Percentiles rank a stretch among this genome's conserved stretches.
These are phyloP conservation scores for Drosophila kepulauana DNA, from an alignment of 1,140 invertebrate species.

Conservation along the genomic window DNA sequence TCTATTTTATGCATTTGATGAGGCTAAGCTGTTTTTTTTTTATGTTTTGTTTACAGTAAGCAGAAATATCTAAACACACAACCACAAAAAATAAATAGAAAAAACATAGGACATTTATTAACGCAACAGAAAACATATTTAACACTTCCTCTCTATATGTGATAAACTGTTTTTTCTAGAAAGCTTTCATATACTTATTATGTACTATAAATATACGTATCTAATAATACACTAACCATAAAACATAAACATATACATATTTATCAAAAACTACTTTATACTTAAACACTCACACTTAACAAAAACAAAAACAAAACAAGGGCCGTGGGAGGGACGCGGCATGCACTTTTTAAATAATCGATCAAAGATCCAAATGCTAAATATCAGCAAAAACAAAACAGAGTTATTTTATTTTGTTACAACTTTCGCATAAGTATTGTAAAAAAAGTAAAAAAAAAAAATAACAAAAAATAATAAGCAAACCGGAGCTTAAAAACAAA, in stretches of 20 bases:
- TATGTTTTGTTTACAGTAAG: slow-evolving; percentile 50
- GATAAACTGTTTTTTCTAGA: slow-evolving; percentile 82
- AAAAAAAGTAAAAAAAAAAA: slow-evolving; percentile 8
- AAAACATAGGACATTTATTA: slow-evolving; percentile 33
- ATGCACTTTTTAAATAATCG: slow-evolving; percentile 47
- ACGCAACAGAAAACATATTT: slow-evolving; percentile 67
- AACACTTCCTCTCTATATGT: slow-evolving; percentile 82
- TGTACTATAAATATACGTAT: slow-evolving; percentile 40
- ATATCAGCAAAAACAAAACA: not conserved
- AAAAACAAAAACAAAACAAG: slow-evolving; percentile 1
- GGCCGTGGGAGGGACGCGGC: slow-evolving; percentile 37
- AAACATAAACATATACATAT: slow-evolving; percentile 21
- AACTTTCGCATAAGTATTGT: slow-evolving; percentile 44
- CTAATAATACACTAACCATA: slow-evolving; percentile 40
- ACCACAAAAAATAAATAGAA: not conserved
- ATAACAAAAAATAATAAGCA: slow-evolving; percentile 24
- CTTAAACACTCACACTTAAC: slow-evolving; percentile 10
- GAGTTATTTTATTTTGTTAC: slow-evolving; percentile 42
- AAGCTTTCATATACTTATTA: slow-evolving; percentile 70
- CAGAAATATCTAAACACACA: slow-evolving; percentile 22
- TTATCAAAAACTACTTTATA: slow-evolving; percentile 13
- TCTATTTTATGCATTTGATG: slow-evolving; percentile 72
- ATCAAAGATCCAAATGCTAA: slow-evolving; percentile 32
- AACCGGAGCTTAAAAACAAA: slow-evolving; percentile 74
- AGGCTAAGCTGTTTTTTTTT: slow-evolving; percentile 73